Evolutionary conservation across 2,113 vertebrate genomes (phyloP).

Genomic region (Chionodraco myersi): DNA sequence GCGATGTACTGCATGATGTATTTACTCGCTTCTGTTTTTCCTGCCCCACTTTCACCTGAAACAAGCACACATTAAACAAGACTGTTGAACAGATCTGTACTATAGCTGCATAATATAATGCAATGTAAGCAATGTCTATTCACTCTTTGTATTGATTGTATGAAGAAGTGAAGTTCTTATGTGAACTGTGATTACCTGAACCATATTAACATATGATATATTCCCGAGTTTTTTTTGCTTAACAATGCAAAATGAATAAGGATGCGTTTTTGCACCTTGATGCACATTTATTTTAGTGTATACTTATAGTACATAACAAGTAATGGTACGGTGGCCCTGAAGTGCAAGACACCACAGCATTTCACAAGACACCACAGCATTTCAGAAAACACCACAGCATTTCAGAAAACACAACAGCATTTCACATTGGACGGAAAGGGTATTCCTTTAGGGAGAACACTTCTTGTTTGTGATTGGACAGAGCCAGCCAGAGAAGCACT

Average conservation of each 20-base stretch:
- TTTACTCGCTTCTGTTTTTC: constrained; percentile 96
- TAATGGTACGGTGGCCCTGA: neutral
- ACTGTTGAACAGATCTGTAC: neutral
- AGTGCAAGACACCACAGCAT: too few relatives aligned
- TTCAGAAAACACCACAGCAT: too few relatives aligned
- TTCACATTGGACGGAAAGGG: too few relatives aligned
- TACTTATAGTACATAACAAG: neutral
- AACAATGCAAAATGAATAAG: neutral
- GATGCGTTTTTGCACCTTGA: neutral
- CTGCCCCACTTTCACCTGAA: constrained; percentile 93
- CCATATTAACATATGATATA: neutral
- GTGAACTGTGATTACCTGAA: neutral
- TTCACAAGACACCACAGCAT: too few relatives aligned
- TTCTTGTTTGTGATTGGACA: too few relatives aligned
- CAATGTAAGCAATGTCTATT: too few relatives aligned
- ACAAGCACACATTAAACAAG: constrained; percentile 9
- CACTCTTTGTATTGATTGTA: neutral
- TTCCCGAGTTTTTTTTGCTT: neutral
- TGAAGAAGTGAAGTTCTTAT: neutral
- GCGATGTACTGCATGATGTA: constrained; percentile 97
- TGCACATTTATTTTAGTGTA: neutral
- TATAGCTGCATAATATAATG: too few relatives aligned
- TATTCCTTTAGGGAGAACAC: too few relatives aligned
- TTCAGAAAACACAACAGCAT: too few relatives aligned
- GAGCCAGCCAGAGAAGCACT: too few relatives aligned